Evolutionary conservation across 2,797 vertebrate species (phyloP).

Genomic region (Chrysocyon brachyurus): DNA sequence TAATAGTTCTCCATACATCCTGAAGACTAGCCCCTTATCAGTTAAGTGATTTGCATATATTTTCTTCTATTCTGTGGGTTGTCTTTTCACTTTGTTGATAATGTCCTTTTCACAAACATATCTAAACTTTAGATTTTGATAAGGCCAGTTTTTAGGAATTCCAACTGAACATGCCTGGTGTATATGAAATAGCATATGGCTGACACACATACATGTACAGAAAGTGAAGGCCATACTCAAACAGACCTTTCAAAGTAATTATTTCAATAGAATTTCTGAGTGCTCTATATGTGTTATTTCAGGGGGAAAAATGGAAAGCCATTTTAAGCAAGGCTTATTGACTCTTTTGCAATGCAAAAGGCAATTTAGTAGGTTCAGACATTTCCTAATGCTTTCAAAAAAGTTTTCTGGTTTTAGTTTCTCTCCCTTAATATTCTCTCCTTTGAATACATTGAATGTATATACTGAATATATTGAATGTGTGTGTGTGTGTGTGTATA

Average conservation of each 20-base stretch:
- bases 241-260: not conserved
- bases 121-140: not conserved
- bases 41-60: not conserved
- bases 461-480: not conserved
- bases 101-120: not conserved
- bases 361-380: not conserved
- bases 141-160: not conserved
- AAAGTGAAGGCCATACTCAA: not conserved
- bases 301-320: not conserved
- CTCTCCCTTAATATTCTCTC: not conserved
- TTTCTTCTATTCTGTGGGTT: not conserved
- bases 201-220: not conserved
- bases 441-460: not conserved
- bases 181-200: not conserved
- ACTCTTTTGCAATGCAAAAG: not conserved
- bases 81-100: slow-evolving; percentile 6
- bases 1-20: not conserved
- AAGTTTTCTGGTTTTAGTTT: not conserved
- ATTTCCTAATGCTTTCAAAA: not conserved
- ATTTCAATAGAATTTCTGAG: slow-evolving; percentile 26
- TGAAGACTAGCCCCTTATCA: not conserved
- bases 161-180: not conserved
- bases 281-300: not conserved
- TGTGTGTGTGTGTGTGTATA: not conserved
- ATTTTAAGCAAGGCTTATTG: not conserved